These are phyloP conservation scores for Masticophis lateralis DNA, from an alignment of 2,797 vertebrate species.

Conservation along the genomic window DNA sequence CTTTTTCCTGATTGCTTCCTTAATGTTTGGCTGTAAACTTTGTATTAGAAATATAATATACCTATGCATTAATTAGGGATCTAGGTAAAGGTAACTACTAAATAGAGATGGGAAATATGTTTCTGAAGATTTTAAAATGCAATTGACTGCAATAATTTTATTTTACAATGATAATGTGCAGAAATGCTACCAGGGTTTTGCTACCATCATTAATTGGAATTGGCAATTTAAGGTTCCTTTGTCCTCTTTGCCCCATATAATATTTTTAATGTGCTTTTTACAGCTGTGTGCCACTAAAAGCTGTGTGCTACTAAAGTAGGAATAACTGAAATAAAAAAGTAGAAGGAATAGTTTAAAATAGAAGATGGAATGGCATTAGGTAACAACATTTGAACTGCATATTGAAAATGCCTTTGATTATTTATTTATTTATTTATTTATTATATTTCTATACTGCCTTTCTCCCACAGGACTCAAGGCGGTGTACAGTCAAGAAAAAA, in stretches of 20 bases:
- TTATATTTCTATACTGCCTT: too few relatives aligned
- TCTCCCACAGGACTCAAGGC: too few relatives aligned
- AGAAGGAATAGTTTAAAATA: not conserved
- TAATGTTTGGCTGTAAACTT: not conserved
- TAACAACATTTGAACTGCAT: fast-evolving
- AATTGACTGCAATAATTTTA: not conserved
- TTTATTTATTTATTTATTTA: too few relatives aligned
- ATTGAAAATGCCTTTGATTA: not conserved
- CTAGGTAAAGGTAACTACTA: not conserved
- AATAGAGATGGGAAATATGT: not conserved
- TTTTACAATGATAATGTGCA: not conserved
- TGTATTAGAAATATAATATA: not conserved
- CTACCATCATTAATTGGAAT: not conserved
- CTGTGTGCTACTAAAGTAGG: not conserved
- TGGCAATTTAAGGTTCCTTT: not conserved
- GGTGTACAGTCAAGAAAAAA: too few relatives aligned
- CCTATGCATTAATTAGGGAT: not conserved
- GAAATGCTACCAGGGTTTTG: slow-evolving; percentile 9
- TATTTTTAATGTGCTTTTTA: not conserved
- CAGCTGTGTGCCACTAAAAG: not conserved
- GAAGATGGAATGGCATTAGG: not conserved
- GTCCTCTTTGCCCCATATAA: not conserved
- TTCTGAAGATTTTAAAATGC: slow-evolving; percentile 7
- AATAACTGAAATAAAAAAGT: not conserved
- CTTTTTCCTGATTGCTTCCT: not conserved